Base-by-base conservation (phyloP, 1,140 invertebrate species). In the Sinonovacula constricta region DNA sequence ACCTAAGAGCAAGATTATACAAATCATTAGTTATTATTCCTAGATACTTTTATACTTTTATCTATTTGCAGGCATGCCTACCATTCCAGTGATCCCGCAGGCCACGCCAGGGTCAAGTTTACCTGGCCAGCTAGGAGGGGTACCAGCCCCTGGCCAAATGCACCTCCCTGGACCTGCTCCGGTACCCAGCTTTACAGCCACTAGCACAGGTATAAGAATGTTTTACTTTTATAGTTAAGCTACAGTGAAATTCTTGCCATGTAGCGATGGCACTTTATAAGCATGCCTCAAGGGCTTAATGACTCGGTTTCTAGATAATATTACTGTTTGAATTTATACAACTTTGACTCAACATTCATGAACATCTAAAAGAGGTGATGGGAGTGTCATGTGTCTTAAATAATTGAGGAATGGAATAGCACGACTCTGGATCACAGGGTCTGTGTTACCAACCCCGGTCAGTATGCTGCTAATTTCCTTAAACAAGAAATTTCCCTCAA, bases 21-120 rank as follows among this genome's bases (percentile, higher is more conserved):
- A 15, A 34, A 3, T 24, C 39, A 18, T 33, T 31, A 36, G 22
- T 2, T 18, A 33, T 62, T 18, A 53, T 5, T 18, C 18, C 7
- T 53, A 18, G 15, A 0, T 39, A 36, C 3, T 18, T 33, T 1
- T 28, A 22, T 54, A 30, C 45, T 68, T 22, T 0, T 67, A 62
- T 28, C 45, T 39, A 65, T 18, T 68, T 70, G 0, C 78, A 86
- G 87, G 84, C n/a, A 79, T 83, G 22, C 84, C 88, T 62, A 89
- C 88, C 28, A 89, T 89, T 80, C 86, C 88, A 26, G 86, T 88
- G 10, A 81, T 89, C 24, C 86, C 86, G 14, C 72, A 66, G 56
- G 60, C 69, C 0, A 60, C 59, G 7, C 15, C 24, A 14, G 49
- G 67, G 31, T 12, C 31, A 14, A 49, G 30, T 74, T 30, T 70